Evolutionary conservation across 2,888 invertebrate species (phyloP).

Genomic region (Drosophila fungiperda): DNA sequence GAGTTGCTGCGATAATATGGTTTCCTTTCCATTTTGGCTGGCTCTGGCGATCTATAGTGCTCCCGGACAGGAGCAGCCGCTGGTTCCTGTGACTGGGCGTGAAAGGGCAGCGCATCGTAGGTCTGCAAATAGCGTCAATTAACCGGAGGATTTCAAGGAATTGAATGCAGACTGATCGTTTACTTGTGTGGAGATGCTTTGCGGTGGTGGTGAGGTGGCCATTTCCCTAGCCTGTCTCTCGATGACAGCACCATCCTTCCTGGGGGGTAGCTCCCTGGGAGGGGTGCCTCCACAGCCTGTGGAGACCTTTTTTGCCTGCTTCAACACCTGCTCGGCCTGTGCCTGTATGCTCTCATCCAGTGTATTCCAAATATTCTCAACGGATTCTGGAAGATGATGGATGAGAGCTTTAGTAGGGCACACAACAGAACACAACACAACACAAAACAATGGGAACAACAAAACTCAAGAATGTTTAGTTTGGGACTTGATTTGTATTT

Average conservation of each 20-base stretch:
- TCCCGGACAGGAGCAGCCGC: slow-evolving; percentile 22
- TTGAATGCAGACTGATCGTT: neutral
- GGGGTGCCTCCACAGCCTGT: slow-evolving; percentile 89
- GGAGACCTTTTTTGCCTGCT: slow-evolving; percentile 84
- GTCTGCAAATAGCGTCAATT: slow-evolving; percentile 84
- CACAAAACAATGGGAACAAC: slow-evolving; percentile 39
- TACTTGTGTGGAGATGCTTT: slow-evolving; percentile 94
- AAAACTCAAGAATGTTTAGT: slow-evolving; percentile 58
- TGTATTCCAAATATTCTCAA: slow-evolving; percentile 84
- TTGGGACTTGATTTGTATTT: slow-evolving; percentile 70
- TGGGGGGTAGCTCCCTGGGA: slow-evolving; percentile 86
- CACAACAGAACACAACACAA: neutral
- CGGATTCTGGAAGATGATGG: slow-evolving; percentile 72
- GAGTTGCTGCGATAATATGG: slow-evolving; percentile 73
- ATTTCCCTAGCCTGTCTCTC: slow-evolving; percentile 86
- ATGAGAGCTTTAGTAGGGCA: slow-evolving; percentile 49
- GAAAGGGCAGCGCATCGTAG: slow-evolving; percentile 85
- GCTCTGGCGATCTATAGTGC: slow-evolving; percentile 53
- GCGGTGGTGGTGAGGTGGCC: slow-evolving; percentile 94
- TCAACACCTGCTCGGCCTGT: slow-evolving; percentile 77
- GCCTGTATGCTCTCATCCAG: slow-evolving; percentile 84
- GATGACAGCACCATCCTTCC: slow-evolving; percentile 1
- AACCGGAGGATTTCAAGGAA: neutral
- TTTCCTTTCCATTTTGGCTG: slow-evolving; percentile 63
- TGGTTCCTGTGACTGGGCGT: slow-evolving; percentile 37